These are phyloP conservation scores for Athalia circularis DNA, from an alignment of 2,888 invertebrate genomes.

Conservation along the genomic window DNA sequence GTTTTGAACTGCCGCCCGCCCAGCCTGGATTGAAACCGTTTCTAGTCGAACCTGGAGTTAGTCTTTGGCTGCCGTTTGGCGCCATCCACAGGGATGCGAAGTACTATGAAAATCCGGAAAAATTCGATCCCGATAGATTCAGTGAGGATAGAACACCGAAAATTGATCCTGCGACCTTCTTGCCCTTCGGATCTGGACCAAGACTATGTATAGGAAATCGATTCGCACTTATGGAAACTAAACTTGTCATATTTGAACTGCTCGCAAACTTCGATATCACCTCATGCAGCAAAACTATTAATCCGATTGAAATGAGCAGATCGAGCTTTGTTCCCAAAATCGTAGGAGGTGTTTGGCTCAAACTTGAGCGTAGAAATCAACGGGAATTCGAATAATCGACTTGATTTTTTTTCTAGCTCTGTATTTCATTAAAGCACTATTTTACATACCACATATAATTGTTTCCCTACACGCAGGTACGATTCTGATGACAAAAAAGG, in stretches of 20 bases:
- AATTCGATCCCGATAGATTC: slow-evolving; percentile 73
- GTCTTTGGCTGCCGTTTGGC: slow-evolving; percentile 66
- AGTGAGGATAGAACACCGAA: slow-evolving; percentile 63
- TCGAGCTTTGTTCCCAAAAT: slow-evolving; percentile 50
- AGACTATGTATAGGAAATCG: slow-evolving; percentile 67
- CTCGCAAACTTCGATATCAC: slow-evolving; percentile 54
- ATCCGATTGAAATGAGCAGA: slow-evolving; percentile 54
- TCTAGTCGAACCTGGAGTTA: slow-evolving; percentile 62
- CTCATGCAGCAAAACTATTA: slow-evolving; percentile 53
- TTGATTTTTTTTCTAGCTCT: too few species aligned
- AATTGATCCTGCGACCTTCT: slow-evolving; percentile 53
- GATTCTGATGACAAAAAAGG: too few species aligned
- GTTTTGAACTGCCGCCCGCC: slow-evolving; percentile 66
- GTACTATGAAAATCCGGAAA: slow-evolving; percentile 69
- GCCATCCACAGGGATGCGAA: slow-evolving; percentile 69
- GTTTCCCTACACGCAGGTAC: too few species aligned
- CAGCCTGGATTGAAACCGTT: slow-evolving; percentile 63
- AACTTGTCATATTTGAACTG: slow-evolving; percentile 58
- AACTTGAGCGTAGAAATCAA: not conserved
- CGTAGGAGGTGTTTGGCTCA: slow-evolving; percentile 59
- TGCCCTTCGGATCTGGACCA: slow-evolving; percentile 64
- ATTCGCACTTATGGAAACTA: slow-evolving; percentile 68
- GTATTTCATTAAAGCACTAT: too few species aligned
- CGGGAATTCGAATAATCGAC: too few species aligned
- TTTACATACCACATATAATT: too few species aligned